Evolutionary conservation across 2,113 vertebrate genomes (phyloP).

Genomic region (Motacilla alba): DNA sequence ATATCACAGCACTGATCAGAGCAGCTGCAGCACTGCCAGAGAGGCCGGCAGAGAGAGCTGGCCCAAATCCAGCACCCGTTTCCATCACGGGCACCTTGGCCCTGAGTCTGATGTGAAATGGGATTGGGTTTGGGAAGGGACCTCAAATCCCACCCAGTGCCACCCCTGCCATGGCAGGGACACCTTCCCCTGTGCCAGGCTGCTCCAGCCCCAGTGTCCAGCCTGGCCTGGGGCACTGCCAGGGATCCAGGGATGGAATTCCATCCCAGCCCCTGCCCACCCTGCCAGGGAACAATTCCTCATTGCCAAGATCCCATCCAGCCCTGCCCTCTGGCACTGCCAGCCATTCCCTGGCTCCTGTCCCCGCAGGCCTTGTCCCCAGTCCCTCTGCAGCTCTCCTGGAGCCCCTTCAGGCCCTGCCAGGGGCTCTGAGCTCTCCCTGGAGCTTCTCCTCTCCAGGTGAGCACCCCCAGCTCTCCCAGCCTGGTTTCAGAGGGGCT

Average conservation of each 20-base stretch:
- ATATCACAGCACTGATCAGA: not conserved
- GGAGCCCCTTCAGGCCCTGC: no score
- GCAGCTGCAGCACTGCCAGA: not conserved
- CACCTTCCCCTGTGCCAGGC: not conserved
- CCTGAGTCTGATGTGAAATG: not conserved
- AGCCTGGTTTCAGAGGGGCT: not conserved
- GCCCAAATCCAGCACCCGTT: not conserved
- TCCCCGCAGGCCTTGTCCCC: not conserved
- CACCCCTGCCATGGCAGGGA: not conserved
- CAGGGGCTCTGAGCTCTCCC: no score
- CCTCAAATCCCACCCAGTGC: accelerated
- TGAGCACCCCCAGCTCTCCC: not conserved
- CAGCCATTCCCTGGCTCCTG: not conserved
- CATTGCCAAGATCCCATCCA: not conserved
- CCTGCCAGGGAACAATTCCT: not conserved
- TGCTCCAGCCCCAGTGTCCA: not conserved
- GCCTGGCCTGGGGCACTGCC: not conserved
- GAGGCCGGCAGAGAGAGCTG: not conserved
- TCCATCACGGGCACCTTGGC: not conserved
- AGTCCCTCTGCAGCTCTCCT: no score
- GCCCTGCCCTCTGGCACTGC: not conserved
- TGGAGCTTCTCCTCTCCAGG: no score
- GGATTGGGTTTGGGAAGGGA: not conserved
- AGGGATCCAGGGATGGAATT: no score
- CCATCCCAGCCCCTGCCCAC: no score